phyloP scores from a whole-genome alignment of 2,888 invertebrate genomes.

The Platyscelio sp. region DNA sequence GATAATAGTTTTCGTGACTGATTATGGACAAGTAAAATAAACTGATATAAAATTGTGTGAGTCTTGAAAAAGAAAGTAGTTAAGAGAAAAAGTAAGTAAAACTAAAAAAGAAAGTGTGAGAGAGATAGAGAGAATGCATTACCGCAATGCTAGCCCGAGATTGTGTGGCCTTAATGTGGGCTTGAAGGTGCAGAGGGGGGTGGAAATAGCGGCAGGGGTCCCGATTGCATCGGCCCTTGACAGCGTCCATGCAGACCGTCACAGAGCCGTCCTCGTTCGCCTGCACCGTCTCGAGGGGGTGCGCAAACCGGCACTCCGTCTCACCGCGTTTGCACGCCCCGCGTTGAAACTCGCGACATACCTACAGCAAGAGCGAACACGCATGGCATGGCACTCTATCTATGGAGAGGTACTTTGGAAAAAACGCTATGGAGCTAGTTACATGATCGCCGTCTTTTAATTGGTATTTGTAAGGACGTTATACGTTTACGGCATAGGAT shows the following conservation, averaged over 20 bases:
- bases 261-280: constrained; percentile 99
- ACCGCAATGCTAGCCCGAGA: constrained; percentile 89
- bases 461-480: constrained; percentile 39
- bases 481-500: constrained; percentile 64
- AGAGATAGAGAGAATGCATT: constrained; percentile 85
- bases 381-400: constrained; percentile 85
- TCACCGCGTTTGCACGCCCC: constrained; percentile 99
- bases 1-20: constrained; percentile 15
- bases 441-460: constrained; percentile 62
- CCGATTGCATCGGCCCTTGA: constrained; percentile 99
- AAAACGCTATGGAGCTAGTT: constrained; percentile 71
- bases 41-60: too few relatives aligned
- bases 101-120: constrained; percentile 55
- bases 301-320: constrained; percentile 99
- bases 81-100: neutral
- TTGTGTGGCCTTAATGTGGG: constrained; percentile 99
- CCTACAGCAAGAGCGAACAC: constrained; percentile 90
- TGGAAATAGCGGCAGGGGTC: constrained; percentile 99
- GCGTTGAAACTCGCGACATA: constrained; percentile 99
- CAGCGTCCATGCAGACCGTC: constrained; percentile 99
- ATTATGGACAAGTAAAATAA: too few relatives aligned
- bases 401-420: constrained; percentile 78
- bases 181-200: constrained; percentile 99
- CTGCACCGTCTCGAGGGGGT: constrained; percentile 98
- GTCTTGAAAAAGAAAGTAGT: too few relatives aligned